These are phyloP conservation scores for Lasioglossum villosulum DNA, from an alignment of 2,888 invertebrate genomes.

Conservation along the genomic window DNA sequence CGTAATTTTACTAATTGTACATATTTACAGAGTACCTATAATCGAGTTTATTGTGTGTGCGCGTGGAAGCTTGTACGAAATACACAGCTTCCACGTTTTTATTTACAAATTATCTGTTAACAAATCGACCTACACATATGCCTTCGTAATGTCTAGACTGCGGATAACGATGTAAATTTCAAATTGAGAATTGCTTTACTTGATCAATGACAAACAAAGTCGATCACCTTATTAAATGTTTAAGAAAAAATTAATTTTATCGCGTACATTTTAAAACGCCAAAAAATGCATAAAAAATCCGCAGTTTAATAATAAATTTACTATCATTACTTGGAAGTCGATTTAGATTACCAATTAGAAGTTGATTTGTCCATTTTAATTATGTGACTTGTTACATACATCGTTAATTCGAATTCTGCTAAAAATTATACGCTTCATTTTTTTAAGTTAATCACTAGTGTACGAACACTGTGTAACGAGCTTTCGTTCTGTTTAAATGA, in stretches of 20 bases:
- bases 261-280: not conserved
- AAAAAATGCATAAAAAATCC: not conserved
- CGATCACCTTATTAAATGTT: not conserved
- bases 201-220: not conserved
- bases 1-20: slow-evolving; percentile 34
- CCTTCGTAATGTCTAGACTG: slow-evolving; percentile 16
- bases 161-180: not conserved
- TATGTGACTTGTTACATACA: not conserved
- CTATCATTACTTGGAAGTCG: slow-evolving; percentile 3
- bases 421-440: not conserved
- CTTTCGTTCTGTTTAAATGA: slow-evolving; percentile 17
- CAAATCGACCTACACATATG: slow-evolving; percentile 2
- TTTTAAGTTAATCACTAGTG: slow-evolving; percentile 19
- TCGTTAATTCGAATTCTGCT: slow-evolving; percentile 9
- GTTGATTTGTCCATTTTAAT: slow-evolving; percentile 26
- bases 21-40: slow-evolving; percentile 58
- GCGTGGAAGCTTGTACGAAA: slow-evolving; percentile 25
- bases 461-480: not conserved
- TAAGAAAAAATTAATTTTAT: not conserved
- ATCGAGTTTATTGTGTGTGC: slow-evolving; percentile 34
- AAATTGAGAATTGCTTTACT: not conserved
- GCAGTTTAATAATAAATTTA: slow-evolving; percentile 6
- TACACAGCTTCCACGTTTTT: slow-evolving; percentile 30
- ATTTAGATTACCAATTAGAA: slow-evolving; percentile 2
- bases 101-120: slow-evolving; percentile 31